Evolutionary conservation across 2,888 invertebrate species (phyloP).

Genomic region (Caenorhabditis sp.): DNA sequence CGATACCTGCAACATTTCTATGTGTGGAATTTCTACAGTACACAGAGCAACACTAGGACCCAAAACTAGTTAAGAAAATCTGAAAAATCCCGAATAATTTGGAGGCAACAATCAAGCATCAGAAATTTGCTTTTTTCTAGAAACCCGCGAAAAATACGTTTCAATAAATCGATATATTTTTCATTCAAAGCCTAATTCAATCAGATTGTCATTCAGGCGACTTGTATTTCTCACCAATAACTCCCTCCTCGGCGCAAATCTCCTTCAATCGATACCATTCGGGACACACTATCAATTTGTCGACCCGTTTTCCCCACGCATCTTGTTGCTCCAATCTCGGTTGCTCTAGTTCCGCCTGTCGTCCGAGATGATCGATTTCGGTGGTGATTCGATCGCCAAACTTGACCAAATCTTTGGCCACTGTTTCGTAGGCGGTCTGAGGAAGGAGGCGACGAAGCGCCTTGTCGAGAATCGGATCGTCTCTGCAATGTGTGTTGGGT

Average conservation of each 20-base stretch:
- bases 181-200: no score
- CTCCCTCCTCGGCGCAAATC: slow-evolving; percentile 75
- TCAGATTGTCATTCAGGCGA: no score
- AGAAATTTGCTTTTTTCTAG: no score
- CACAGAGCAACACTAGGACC: neutral
- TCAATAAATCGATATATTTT: no score
- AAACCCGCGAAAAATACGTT: no score
- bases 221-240: slow-evolving; percentile 72
- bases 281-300: slow-evolving; percentile 74
- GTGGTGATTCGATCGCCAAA: slow-evolving; percentile 74
- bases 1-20: slow-evolving; percentile 37
- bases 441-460: slow-evolving; percentile 49
- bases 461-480: slow-evolving; percentile 59
- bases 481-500: slow-evolving; percentile 25
- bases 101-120: no score
- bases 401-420: slow-evolving; percentile 71
- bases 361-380: slow-evolving; percentile 73
- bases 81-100: no score
- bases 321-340: slow-evolving; percentile 74
- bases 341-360: slow-evolving; percentile 70
- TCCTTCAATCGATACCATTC: slow-evolving; percentile 75
- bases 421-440: slow-evolving; percentile 43
- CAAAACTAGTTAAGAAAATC: no score
- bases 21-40: neutral
- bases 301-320: slow-evolving; percentile 75